Base-by-base conservation (phyloP, 1,140 invertebrate genomes). In the Ylistrum balloti region DNA sequence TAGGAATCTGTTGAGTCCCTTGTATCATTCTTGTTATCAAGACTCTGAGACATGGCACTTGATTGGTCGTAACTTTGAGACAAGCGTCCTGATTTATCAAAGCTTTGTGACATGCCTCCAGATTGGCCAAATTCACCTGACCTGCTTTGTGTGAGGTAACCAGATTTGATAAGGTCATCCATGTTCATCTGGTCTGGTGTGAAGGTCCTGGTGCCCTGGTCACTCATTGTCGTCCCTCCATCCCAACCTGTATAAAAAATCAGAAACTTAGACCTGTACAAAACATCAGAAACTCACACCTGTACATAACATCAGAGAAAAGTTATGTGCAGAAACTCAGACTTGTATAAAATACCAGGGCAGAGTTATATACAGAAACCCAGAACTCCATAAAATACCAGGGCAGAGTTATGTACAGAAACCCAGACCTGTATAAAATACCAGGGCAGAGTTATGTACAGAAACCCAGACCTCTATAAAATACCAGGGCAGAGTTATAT, bases 151-250 rank as follows among this genome's bases (percentile, higher is more conserved):
- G 92, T 92, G 34, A 94, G 87, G 86, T 94, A 94, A 20, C 93
- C 93, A 45, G 94, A 94, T 88, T 94, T 93, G 41, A 95, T 89
- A 38, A 95, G 90, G 88, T 92, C 93, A 33, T 95, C 94, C 15
- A 94, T 91, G 90, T 95, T 95, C 91, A 95, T 94, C 90, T 95
- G 95, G 87, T 95, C 95, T 20, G 95, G 94, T 7, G 94, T 95
- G 33, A 93, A 92, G 11, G 93, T 92, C 20, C 93, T 86, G 5
- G 94, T 92, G 33, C 92, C 92, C 85, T 88, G 86, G n/a, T 92
- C 90, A 87, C 88, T 93, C 86, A 90, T 56, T 34, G 56, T 74
- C 2, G 56, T 17, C n/a, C 56, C 56, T 28, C 56, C 56, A n/a
- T 74, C 56, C n/a, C 3, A 28, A 74, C 56, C 56, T 74, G n/a